Conservation (phyloP, 2,113 vertebrate species). For the Peucedramus taeniatus region DNA sequence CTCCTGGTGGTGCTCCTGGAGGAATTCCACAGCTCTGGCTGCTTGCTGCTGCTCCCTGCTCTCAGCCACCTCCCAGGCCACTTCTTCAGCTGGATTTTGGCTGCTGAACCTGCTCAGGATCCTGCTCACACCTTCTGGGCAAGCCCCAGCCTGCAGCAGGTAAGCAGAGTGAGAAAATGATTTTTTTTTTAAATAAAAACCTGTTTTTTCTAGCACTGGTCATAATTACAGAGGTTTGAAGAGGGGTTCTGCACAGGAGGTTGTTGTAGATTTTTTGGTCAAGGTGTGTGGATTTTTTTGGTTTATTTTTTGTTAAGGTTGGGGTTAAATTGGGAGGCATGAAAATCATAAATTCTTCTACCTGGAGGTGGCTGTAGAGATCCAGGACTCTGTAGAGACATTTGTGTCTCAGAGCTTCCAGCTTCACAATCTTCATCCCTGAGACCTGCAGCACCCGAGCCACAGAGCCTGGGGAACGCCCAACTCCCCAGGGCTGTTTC, state of each 20-base stretch:
- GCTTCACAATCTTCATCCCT: slow-evolving; percentile 40
- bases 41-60: neutral
- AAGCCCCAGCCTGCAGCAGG: neutral
- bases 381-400: slow-evolving; percentile 39
- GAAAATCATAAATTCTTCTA: neutral
- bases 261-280: neutral
- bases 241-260: neutral
- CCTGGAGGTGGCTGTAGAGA: slow-evolving; percentile 48
- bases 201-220: neutral
- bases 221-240: neutral
- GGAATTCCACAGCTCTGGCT: neutral
- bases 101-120: neutral
- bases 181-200: neutral
- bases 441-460: neutral
- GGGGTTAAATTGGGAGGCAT: neutral
- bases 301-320: no score
- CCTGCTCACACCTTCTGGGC: neutral
- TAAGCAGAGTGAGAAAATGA: neutral
- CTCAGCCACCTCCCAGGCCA: neutral
- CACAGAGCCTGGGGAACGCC: neutral
- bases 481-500: neutral
- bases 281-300: neutral
- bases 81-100: neutral
- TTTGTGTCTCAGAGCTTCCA: slow-evolving; percentile 3
- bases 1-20: slow-evolving; percentile 4